Evolutionary conservation across 2,113 vertebrate genomes (phyloP).

Genomic region (Ceuthmochares aereus): DNA sequence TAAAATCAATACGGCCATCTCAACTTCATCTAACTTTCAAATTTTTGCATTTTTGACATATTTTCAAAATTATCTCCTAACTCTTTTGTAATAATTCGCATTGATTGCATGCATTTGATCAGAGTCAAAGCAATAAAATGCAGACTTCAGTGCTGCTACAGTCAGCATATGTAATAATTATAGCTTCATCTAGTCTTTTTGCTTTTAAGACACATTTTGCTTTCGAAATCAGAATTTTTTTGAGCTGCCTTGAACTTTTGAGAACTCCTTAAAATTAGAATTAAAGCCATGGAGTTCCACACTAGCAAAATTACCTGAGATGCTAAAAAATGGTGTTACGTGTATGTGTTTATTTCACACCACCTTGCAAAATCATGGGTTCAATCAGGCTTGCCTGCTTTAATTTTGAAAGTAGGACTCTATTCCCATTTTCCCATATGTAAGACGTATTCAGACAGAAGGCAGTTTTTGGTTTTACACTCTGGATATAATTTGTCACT

Average conservation of each 20-base stretch:
- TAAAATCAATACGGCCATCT: constrained; percentile 72
- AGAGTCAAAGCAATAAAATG: constrained; percentile 72
- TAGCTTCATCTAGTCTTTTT: constrained; percentile 57
- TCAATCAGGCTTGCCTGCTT: not conserved
- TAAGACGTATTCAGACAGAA: not conserved
- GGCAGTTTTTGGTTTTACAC: not conserved
- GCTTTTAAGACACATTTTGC: not conserved
- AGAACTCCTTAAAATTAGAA: constrained; percentile 4
- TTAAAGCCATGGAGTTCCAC: not conserved
- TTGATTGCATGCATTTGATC: constrained; percentile 74
- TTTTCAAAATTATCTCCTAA: constrained; percentile 73
- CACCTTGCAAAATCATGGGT: not conserved
- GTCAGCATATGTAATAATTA: constrained; percentile 71
- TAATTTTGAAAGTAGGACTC: not conserved
- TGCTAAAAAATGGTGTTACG: constrained; percentile 24
- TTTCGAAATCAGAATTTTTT: constrained; percentile 43
- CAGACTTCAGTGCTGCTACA: constrained; percentile 39
- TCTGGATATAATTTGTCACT: not conserved
- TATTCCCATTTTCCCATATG: not conserved
- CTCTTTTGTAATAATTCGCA: constrained; percentile 70
- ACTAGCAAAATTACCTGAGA: constrained; percentile 48
- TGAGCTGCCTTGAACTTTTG: constrained; percentile 22
- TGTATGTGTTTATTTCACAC: not conserved
- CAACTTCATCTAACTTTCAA: constrained; percentile 54
- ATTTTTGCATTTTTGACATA: constrained; percentile 74